Conservation (phyloP, 2,797 vertebrate genomes). For the Anguilla marmorata region DNA sequence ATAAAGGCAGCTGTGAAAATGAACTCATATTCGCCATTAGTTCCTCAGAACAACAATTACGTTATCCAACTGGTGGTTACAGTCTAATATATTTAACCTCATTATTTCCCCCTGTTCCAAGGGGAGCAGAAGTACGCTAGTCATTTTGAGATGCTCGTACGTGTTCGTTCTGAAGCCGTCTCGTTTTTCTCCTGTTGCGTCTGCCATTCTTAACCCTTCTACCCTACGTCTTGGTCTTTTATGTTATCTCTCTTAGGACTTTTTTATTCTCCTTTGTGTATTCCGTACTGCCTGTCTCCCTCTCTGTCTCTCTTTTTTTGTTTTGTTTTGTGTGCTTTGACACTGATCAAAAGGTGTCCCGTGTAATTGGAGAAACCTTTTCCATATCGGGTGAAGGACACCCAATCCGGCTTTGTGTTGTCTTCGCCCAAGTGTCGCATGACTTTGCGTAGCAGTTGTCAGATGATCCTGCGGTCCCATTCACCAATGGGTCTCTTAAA, state of each 20-base stretch:
- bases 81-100: slow-evolving; percentile 64
- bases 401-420: slow-evolving; percentile 63
- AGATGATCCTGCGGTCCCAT: slow-evolving; percentile 49
- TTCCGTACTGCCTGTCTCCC: not conserved
- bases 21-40: slow-evolving; percentile 74
- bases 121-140: not conserved
- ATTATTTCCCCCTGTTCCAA: slow-evolving; percentile 39
- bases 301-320: not conserved
- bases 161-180: not conserved
- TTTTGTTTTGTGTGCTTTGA: slow-evolving; percentile 46
- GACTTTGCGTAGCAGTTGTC: slow-evolving; percentile 43
- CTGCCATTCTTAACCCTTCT: not conserved
- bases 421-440: slow-evolving; percentile 59
- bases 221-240: not conserved
- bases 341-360: slow-evolving; percentile 68
- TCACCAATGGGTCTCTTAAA: slow-evolving; percentile 47
- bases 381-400: slow-evolving; percentile 72
- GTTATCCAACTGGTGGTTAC: slow-evolving; percentile 70
- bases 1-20: slow-evolving; percentile 59
- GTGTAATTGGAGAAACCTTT: slow-evolving; percentile 70
- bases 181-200: not conserved
- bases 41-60: slow-evolving; percentile 71
- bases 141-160: slow-evolving; percentile 21
- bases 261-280: not conserved
- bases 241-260: not conserved